Evolutionary conservation across 1,140 invertebrate genomes (phyloP), one percentile per base, ranked within the genome.

Genomic region (Bemisia tabaci): DNA sequence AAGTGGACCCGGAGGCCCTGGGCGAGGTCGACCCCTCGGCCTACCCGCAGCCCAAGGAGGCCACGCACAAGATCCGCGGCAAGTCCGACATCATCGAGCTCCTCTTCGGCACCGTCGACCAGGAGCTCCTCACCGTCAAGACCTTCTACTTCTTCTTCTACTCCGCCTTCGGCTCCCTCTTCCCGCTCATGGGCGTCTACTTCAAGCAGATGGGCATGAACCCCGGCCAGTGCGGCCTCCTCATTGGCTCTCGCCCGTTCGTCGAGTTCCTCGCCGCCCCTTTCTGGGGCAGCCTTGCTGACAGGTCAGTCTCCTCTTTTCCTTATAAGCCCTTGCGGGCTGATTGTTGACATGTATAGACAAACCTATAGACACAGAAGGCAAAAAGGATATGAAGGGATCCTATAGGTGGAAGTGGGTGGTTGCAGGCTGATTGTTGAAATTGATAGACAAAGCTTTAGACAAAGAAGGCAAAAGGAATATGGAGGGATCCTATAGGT

Each of bases 141-240:
- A 89, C 91, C 1, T 99, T 99, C 77, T 99, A 99, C 77, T 98
- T 99, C 78, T 98, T 98, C 83, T 99, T 98, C 79, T 99, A 98
- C 76, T 95, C 96, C 1, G 96, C 97, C 0, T 99, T 99, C 73
- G 97, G 97, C 5, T 97, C 94, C 0, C 82, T 99, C 0, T 98
- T 98, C 75, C 97, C 97, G 0, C 79, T 99, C 26, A 93, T 99
- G 88, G 96, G 94, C 23, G 92, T 99, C 23, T 99, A 98, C 78
- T 99, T 99, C 81, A 98, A 93, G 77, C 94, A 97, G 79, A 89
- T 98, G 85, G 96, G 94, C 9, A 96, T 98, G 93, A 97, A 96
- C 78, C 89, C 95, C 0, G 88, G 87, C 2, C 95, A 98, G 76
- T 94, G 92, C 72, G 95, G 96, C 21, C 82, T 97, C 26, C 84